Evolutionary conservation across 2,888 invertebrate genomes (phyloP).

Genomic region (Periphyllus acericola): DNA sequence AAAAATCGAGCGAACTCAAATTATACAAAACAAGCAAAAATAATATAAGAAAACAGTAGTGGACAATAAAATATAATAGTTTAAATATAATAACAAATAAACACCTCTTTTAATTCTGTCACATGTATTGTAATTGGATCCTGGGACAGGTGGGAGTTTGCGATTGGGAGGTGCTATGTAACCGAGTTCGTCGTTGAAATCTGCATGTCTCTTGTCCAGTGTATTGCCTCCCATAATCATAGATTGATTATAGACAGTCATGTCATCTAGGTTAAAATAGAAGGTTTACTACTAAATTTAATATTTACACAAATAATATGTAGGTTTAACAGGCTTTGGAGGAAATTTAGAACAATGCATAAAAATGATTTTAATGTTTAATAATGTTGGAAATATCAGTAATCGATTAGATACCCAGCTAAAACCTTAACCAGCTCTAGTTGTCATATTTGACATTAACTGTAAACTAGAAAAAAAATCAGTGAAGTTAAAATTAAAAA

Average conservation of each 20-base stretch:
- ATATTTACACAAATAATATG: neutral
- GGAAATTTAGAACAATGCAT: neutral
- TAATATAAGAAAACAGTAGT: constrained; percentile 41
- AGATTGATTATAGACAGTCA: constrained; percentile 85
- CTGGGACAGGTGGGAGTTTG: constrained; percentile 90
- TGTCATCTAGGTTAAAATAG: constrained; percentile 76
- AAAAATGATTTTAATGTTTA: neutral
- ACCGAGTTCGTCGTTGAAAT: constrained; percentile 86
- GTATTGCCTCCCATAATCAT: constrained; percentile 77
- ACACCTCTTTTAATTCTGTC: constrained; percentile 94
- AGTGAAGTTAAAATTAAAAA: no score
- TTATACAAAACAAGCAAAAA: constrained; percentile 63
- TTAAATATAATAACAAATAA: constrained; percentile 63
- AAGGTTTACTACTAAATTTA: neutral
- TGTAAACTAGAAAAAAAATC: no score
- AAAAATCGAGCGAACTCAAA: constrained; percentile 63
- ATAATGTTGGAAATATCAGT: neutral
- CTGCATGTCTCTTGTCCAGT: constrained; percentile 84
- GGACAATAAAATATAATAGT: neutral
- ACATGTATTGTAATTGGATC: constrained; percentile 93
- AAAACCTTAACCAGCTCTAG: no score
- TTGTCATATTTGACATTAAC: no score
- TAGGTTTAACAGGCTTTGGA: neutral
- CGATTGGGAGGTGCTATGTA: constrained; percentile 94
- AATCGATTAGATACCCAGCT: no score